These are phyloP conservation scores for Regulus satrapa DNA, from an alignment of 2,113 vertebrate genomes.

Conservation along the genomic window DNA sequence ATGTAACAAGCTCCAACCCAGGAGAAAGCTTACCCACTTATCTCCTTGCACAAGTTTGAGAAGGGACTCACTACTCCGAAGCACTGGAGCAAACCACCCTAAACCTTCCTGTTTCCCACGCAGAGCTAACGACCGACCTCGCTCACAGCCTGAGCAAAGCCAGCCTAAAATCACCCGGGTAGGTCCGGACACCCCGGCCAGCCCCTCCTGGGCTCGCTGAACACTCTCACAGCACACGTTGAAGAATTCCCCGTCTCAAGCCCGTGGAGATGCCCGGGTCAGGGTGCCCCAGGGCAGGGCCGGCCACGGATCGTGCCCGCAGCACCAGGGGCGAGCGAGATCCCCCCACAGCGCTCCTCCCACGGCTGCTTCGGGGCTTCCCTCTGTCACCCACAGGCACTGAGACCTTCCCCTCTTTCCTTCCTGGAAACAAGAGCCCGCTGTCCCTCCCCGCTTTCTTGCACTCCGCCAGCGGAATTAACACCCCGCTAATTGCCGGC, in stretches of 20 bases:
- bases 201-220: rapidly evolving
- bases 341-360: rapidly evolving
- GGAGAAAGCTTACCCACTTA: not conserved
- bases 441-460: not conserved
- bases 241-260: rapidly evolving
- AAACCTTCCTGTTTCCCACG: rapidly evolving
- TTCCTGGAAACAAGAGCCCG: rapidly evolving
- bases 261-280: not conserved
- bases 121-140: not conserved
- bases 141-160: not conserved
- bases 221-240: not conserved
- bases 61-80: not conserved
- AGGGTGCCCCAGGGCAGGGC: not conserved
- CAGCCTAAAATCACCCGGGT: not conserved
- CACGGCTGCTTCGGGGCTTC: not conserved
- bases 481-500: not conserved
- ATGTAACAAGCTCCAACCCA: not conserved
- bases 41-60: not conserved
- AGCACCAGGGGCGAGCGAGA: not conserved
- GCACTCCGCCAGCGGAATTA: not conserved
- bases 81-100: not conserved
- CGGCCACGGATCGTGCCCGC: not conserved
- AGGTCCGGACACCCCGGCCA: not conserved
- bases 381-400: not conserved
- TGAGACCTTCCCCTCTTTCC: not conserved